phyloP scores from a whole-genome alignment of 2,113 vertebrate species.

The Crocuta crocuta region DNA sequence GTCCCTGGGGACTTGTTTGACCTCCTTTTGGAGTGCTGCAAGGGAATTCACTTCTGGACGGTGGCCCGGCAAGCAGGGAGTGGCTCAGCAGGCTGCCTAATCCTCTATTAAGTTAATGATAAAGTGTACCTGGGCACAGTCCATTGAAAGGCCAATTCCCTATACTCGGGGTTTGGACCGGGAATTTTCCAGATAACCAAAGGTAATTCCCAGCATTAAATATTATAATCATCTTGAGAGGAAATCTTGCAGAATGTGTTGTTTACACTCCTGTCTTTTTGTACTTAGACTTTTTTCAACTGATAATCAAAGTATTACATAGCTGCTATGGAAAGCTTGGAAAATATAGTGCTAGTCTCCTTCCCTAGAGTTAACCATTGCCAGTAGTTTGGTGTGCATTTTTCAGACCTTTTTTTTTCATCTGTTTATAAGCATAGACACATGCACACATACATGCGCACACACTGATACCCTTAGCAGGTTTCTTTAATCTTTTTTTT shows the following conservation, averaged over 20 bases:
- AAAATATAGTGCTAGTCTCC: neutral
- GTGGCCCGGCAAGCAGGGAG: constrained; percentile 60
- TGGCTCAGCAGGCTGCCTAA: constrained; percentile 65
- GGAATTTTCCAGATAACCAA: constrained; percentile 57
- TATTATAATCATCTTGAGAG: constrained; percentile 43
- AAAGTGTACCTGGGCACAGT: constrained; percentile 51
- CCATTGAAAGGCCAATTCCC: constrained; percentile 35
- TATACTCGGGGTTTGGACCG: neutral
- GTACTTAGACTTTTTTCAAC: neutral
- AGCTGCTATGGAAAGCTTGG: neutral
- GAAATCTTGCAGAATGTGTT: constrained; percentile 40
- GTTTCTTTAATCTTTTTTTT: neutral
- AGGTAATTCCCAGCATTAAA: constrained; percentile 50
- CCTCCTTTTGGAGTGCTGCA: constrained; percentile 79
- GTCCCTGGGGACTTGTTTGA: constrained; percentile 76
- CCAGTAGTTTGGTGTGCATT: neutral
- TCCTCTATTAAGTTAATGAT: constrained; percentile 67
- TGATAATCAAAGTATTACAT: constrained; percentile 45
- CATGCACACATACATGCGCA: neutral
- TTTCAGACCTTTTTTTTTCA: neutral
- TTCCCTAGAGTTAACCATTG: neutral
- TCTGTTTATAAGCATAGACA: neutral
- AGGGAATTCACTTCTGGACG: constrained; percentile 79
- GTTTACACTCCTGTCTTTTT: constrained; percentile 15
- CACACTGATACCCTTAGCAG: neutral